Evolutionary conservation across 2,888 invertebrate genomes (phyloP).

Genomic region (Pollenia labialis): DNA sequence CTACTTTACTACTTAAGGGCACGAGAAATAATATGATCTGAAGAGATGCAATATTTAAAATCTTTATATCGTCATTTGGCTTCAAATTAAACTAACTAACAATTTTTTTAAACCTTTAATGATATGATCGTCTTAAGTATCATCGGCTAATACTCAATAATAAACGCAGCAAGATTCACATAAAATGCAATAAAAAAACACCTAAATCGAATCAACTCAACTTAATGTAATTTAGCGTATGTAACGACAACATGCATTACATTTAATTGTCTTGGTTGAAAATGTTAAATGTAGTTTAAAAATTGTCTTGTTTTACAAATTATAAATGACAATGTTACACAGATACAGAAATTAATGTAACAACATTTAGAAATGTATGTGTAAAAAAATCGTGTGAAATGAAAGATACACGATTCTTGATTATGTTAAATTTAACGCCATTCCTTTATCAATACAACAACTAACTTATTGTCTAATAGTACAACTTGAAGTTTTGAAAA

Average conservation of each 20-base stretch:
- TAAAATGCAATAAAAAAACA: slow-evolving; percentile 1
- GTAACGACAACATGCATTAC: slow-evolving; percentile 30
- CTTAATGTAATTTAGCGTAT: slow-evolving; percentile 9
- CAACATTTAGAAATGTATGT: too few relatives aligned
- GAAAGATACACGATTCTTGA: slow-evolving; percentile 62
- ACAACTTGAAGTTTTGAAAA: not conserved
- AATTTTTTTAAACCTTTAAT: too few relatives aligned
- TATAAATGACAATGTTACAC: slow-evolving; percentile 58
- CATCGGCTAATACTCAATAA: not conserved
- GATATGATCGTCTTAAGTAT: too few relatives aligned
- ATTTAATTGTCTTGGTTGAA: slow-evolving; percentile 46
- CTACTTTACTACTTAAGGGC: too few relatives aligned
- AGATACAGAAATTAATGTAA: not conserved
- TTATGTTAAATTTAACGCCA: slow-evolving; percentile 64
- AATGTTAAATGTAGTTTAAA: slow-evolving; percentile 56
- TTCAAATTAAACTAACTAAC: too few relatives aligned
- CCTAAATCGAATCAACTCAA: slow-evolving; percentile 25
- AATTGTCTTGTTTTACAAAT: slow-evolving; percentile 67
- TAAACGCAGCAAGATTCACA: not conserved
- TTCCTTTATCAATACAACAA: slow-evolving; percentile 36
- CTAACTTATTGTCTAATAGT: not conserved
- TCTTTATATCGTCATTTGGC: too few relatives aligned
- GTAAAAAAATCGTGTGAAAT: slow-evolving; percentile 52
- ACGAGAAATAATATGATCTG: too few relatives aligned
- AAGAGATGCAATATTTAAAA: too few relatives aligned